phyloP scores from a whole-genome alignment of 92 coral and sea anemone species.

The Parazoanthus atlanticus region DNA sequence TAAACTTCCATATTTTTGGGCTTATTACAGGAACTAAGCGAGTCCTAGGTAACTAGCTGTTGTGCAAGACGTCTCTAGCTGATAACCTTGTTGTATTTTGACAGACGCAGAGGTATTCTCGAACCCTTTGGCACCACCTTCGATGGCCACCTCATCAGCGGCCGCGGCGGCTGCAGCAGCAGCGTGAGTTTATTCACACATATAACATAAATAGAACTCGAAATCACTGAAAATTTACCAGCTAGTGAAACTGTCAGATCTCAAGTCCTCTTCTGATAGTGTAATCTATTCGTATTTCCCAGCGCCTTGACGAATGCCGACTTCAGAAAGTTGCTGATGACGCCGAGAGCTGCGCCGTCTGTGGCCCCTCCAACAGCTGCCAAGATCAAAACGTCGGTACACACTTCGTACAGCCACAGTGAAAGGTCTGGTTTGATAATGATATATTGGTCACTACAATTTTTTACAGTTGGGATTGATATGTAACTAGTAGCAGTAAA shows the following conservation, averaged over 20 bases:
- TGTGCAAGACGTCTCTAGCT: background rate
- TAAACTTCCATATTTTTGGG: background rate
- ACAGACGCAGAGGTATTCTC: slow-evolving; percentile 81
- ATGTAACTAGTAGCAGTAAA: too few species aligned
- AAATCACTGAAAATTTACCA: background rate
- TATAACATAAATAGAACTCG: background rate
- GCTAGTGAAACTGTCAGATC: background rate
- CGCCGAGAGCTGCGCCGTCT: slow-evolving; percentile 88
- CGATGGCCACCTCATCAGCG: slow-evolving; percentile 54
- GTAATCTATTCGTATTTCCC: background rate
- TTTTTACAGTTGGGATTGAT: background rate
- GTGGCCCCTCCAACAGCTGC: slow-evolving; percentile 91
- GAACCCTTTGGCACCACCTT: slow-evolving; percentile 94
- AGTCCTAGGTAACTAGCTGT: background rate
- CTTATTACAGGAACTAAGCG: background rate
- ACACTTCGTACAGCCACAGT: slow-evolving; percentile 51
- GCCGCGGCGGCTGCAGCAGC: slow-evolving; percentile 60
- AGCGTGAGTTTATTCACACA: slow-evolving; percentile 35
- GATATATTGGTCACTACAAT: background rate
- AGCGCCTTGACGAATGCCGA: slow-evolving; percentile 93
- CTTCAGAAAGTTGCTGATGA: slow-evolving; percentile 96
- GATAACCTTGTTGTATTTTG: slow-evolving; percentile 5
- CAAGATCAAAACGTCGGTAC: slow-evolving; percentile 43
- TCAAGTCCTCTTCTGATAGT: background rate
- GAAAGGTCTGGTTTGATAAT: slow-evolving; percentile 17